Evolutionary conservation across 1,140 invertebrate species (phyloP).

Genomic region (Octopus bimaculoides): DNA sequence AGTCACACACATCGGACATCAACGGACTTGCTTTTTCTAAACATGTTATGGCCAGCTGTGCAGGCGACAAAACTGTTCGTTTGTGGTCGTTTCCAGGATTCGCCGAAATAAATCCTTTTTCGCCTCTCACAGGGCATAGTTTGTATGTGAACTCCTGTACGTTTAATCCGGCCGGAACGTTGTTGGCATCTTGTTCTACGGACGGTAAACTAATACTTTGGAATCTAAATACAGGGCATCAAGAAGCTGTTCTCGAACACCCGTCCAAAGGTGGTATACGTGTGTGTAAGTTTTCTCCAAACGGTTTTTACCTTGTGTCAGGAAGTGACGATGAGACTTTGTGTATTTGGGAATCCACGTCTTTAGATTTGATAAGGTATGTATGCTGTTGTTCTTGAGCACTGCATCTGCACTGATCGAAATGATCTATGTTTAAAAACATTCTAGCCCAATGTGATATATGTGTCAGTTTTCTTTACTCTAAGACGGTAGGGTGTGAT

Average conservation of each 20-base stretch:
- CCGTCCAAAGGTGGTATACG: conserved; percentile 67
- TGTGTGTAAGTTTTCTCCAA: conserved; percentile 68
- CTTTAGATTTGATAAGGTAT: conserved; percentile 65
- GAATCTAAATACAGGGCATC: conserved; percentile 66
- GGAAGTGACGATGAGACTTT: conserved; percentile 74
- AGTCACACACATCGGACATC: conserved; percentile 66
- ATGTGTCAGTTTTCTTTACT: too few relatives aligned
- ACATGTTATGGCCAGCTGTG: conserved; percentile 50
- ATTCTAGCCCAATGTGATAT: too few relatives aligned
- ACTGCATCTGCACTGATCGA: too few relatives aligned
- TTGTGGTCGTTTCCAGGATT: conserved; percentile 53
- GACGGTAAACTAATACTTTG: conserved; percentile 73
- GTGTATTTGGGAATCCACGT: conserved; percentile 72
- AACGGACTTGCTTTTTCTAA: conserved; percentile 57
- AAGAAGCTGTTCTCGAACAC: conserved; percentile 67
- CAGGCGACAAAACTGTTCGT: conserved; percentile 57
- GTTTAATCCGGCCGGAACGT: conserved; percentile 71
- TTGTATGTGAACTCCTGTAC: conserved; percentile 59
- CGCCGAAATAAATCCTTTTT: conserved; percentile 39
- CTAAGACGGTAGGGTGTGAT: too few relatives aligned
- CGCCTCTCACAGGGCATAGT: conserved; percentile 55
- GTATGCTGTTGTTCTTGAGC: not conserved
- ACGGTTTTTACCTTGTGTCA: conserved; percentile 67
- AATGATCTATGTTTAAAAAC: too few relatives aligned
- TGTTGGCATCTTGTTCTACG: conserved; percentile 70